phyloP scores from a whole-genome alignment of 2,888 invertebrate species.

The Creontiades dilutus region DNA sequence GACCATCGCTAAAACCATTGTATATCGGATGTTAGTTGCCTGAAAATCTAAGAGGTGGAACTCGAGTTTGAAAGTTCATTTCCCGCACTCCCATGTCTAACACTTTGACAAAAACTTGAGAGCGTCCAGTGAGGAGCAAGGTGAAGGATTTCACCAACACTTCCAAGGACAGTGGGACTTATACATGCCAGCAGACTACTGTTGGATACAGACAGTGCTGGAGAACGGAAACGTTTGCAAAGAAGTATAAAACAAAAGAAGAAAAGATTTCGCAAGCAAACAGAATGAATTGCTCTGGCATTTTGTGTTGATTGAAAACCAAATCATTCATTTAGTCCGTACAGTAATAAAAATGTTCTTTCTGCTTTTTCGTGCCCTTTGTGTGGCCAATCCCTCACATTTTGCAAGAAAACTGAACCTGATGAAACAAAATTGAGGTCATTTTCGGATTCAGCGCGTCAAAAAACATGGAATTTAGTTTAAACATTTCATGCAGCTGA shows the following conservation, averaged over 20 bases:
- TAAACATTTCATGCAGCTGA: too few relatives aligned
- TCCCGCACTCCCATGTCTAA: slow-evolving; percentile 77
- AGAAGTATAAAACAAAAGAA: slow-evolving; percentile 11
- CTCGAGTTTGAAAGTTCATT: slow-evolving; percentile 78
- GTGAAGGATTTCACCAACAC: neutral
- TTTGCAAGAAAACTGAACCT: neutral
- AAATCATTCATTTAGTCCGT: neutral
- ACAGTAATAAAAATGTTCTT: neutral
- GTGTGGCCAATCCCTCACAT: neutral
- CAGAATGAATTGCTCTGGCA: neutral
- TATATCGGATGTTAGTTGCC: too few relatives aligned
- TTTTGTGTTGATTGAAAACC: neutral
- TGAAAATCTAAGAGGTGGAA: too few relatives aligned
- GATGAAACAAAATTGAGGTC: too few relatives aligned
- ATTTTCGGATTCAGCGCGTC: too few relatives aligned
- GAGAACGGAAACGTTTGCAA: neutral
- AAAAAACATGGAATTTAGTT: too few relatives aligned
- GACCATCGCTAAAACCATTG: too few relatives aligned
- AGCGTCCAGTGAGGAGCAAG: slow-evolving; percentile 77
- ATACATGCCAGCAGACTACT: slow-evolving; percentile 33
- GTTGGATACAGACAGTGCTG: slow-evolving; percentile 1
- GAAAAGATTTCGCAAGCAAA: neutral
- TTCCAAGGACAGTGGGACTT: slow-evolving; percentile 38
- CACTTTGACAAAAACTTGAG: slow-evolving; percentile 63
- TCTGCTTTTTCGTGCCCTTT: too few relatives aligned